Percentiles rank a stretch among this genome's conserved stretches.
These are phyloP conservation scores for Burhinus bistriatus DNA, from an alignment of 2,113 vertebrate species.

Conservation along the genomic window DNA sequence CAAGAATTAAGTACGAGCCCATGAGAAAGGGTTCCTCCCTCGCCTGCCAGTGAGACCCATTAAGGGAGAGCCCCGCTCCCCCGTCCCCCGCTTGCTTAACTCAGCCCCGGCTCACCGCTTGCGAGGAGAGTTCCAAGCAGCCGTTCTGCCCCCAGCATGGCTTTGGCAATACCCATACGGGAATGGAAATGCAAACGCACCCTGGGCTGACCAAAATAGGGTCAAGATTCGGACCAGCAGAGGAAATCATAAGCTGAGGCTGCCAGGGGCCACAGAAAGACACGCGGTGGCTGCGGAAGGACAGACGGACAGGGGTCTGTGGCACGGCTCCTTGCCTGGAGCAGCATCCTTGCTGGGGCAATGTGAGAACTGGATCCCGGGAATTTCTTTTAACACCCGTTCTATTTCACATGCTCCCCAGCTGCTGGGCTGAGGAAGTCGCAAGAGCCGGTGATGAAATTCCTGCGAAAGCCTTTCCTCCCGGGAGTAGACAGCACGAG, in stretches of 20 bases:
- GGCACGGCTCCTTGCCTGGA: accelerated
- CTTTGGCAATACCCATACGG: not conserved
- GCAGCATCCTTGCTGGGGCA: accelerated
- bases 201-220: not conserved
- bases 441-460: constrained; percentile 6
- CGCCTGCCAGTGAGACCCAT: constrained; percentile 8
- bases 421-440: not conserved
- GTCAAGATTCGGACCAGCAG: not conserved
- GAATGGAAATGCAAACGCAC: not conserved
- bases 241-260: accelerated
- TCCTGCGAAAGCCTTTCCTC: not conserved
- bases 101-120: not conserved
- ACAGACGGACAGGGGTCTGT: not conserved
- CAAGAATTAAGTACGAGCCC: constrained; percentile 18
- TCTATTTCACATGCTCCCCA: accelerated
- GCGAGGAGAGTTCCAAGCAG: not conserved
- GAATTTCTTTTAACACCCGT: accelerated
- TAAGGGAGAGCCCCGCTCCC: not conserved
- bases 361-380: accelerated
- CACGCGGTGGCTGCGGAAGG: accelerated
- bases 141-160: accelerated
- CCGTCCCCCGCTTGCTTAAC: not conserved
- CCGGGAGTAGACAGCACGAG: not conserved
- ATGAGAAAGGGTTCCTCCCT: constrained; percentile 18
- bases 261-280: not conserved